phyloP scores from a whole-genome alignment of 23 tunicate genomes.

The Ciona savignyi region DNA sequence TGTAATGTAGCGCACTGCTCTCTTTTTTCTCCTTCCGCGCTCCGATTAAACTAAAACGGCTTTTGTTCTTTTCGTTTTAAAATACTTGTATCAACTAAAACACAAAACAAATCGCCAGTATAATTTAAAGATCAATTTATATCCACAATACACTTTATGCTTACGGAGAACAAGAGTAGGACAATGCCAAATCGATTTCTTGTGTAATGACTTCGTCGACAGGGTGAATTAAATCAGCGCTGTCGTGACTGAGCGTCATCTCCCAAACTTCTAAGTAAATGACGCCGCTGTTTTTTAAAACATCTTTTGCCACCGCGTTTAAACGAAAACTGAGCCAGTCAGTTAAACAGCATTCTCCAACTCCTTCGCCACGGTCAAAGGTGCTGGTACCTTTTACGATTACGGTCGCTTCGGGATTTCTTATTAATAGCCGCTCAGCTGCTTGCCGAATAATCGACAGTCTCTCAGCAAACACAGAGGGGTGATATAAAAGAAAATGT shows the following conservation, averaged over 20 bases:
- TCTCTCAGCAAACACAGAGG: constrained; percentile 4
- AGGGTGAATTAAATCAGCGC: constrained; percentile 31
- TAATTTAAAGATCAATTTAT: too few relatives aligned
- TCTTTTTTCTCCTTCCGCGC: too few relatives aligned
- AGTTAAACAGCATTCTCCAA: constrained; percentile 7
- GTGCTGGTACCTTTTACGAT: constrained; percentile 1
- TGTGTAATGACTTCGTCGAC: constrained; percentile 7
- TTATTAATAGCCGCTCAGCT: neutral
- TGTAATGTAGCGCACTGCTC: too few relatives aligned
- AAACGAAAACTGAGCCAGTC: constrained; percentile 2
- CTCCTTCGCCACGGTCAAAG: neutral
- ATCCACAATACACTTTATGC: too few relatives aligned
- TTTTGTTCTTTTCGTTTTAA: too few relatives aligned
- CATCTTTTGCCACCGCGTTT: neutral
- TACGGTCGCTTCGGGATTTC: constrained; percentile 13
- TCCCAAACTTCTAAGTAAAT: constrained; percentile 4
- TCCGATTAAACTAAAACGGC: too few relatives aligned
- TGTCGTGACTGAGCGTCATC: constrained; percentile 12
- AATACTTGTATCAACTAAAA: too few relatives aligned
- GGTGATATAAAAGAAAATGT: constrained; percentile 10
- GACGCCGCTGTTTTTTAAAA: neutral
- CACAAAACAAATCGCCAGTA: too few relatives aligned
- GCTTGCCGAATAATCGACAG: neutral
- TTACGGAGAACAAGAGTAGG: constrained; percentile 28
- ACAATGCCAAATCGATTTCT: constrained; percentile 36